Conservation (phyloP, 2,888 invertebrate species). For the Cryptus viduatorius region DNA sequence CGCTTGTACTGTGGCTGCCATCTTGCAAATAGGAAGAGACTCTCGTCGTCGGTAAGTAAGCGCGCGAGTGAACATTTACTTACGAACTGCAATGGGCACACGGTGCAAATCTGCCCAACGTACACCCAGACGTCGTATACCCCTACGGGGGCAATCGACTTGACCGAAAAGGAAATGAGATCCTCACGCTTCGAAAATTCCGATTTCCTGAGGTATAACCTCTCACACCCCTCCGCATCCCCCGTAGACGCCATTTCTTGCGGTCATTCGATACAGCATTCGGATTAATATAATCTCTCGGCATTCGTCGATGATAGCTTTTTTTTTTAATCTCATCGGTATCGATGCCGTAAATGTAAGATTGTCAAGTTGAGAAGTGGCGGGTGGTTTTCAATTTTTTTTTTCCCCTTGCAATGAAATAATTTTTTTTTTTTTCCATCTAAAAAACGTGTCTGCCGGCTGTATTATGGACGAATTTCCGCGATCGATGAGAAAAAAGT, state of each 20-base stretch:
- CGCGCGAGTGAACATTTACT: constrained; percentile 46
- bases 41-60: constrained; percentile 50
- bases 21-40: constrained; percentile 15
- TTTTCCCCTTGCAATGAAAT: too few species aligned
- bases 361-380: too few species aligned
- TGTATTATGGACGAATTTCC: too few species aligned
- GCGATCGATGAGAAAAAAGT: too few species aligned
- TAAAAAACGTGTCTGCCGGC: too few species aligned
- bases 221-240: too few species aligned
- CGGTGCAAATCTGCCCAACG: constrained; percentile 20
- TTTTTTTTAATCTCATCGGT: too few species aligned
- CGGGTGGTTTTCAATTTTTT: too few species aligned
- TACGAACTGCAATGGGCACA: constrained; percentile 18
- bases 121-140: constrained; percentile 13
- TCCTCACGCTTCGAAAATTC: constrained; percentile 37
- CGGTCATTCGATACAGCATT: not conserved
- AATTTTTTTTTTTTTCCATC: too few species aligned
- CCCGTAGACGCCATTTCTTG: not conserved
- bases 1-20: not conserved
- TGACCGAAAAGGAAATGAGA: constrained; percentile 65
- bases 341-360: too few species aligned
- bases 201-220: constrained; percentile 42
- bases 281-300: too few species aligned
- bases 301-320: too few species aligned
- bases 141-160: constrained; percentile 30